A percentile compares a stretch with the other conserved stretches of the same genome.
phyloP scores from a whole-genome alignment of 2,113 vertebrate species.

The Sus scrofa region T2T-Sscrofa CM000812.6:147463001-147463500 shows the following conservation, averaged over 20 bases:
- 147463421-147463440: neutral
- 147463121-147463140: no score
- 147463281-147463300: neutral
- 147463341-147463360: neutral
- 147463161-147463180: no score
- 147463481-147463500: neutral
- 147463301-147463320: neutral
- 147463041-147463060: no score
- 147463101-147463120: no score
- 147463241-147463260: no score
- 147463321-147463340: neutral
- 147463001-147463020: neutral
- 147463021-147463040: no score
- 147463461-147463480: neutral
- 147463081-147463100: no score
- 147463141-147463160: no score
- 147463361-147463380: neutral
- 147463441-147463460: neutral
- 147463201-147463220: no score
- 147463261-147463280: neutral
- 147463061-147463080: no score
- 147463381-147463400: neutral
- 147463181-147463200: no score
- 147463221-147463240: no score
- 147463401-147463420: neutral